Evolutionary conservation across 23 tunicate species (phyloP).

Genomic region (Trididemnum nubilum): DNA sequence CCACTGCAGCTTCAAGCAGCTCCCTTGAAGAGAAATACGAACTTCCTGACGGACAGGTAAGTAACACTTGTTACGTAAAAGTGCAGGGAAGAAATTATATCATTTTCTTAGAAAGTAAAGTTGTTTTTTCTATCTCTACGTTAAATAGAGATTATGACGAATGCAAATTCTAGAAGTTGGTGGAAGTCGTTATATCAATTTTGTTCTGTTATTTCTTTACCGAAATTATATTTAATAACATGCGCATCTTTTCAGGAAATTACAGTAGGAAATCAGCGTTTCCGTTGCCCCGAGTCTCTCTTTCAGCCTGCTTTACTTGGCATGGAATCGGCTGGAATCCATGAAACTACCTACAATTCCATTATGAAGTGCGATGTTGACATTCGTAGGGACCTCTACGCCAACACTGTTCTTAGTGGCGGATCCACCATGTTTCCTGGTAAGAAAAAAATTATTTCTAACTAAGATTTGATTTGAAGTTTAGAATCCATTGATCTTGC

Average conservation of each 20-base stretch:
- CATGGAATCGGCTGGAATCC: conserved; percentile 96
- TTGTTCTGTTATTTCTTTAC: background rate
- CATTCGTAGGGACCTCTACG: conserved; percentile 81
- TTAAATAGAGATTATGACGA: too few relatives aligned
- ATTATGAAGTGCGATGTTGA: conserved; percentile 91
- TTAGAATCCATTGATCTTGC: background rate
- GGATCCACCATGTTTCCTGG: conserved; percentile 98
- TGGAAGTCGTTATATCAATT: background rate
- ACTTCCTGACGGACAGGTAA: conserved; percentile 81
- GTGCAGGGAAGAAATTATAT: too few relatives aligned
- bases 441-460: too few relatives aligned
- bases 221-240: background rate
- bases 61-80: too few relatives aligned
- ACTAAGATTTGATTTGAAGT: too few relatives aligned
- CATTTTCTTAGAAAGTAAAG: too few relatives aligned
- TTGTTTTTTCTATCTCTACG: too few relatives aligned
- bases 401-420: too few relatives aligned
- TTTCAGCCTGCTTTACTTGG: conserved; percentile 93
- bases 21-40: conserved; percentile 78
- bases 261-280: conserved; percentile 91
- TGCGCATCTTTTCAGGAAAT: conserved; percentile 49
- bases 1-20: conserved; percentile 64
- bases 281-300: conserved; percentile 96
- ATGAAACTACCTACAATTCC: too few relatives aligned
- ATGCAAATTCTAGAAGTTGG: background rate